Evolutionary conservation across 2,797 vertebrate species (phyloP).

Genomic region (Phoeniculus purpureus): DNA sequence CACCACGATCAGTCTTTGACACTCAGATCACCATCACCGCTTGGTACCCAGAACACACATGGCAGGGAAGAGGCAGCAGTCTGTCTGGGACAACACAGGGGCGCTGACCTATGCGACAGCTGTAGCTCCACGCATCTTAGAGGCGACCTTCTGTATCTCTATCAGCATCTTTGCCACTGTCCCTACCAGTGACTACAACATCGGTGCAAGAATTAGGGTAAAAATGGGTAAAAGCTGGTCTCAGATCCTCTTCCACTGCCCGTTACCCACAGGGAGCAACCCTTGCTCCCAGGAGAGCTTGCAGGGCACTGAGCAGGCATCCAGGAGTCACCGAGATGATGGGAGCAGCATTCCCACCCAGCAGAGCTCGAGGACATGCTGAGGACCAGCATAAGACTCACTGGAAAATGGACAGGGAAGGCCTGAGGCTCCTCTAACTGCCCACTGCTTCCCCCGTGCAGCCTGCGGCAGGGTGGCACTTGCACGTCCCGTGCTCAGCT

Average conservation of each 20-base stretch:
- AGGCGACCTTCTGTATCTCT: neutral
- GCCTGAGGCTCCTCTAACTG: neutral
- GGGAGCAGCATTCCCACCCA: neutral
- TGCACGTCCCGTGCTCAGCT: neutral
- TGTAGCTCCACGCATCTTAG: neutral
- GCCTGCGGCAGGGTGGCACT: neutral
- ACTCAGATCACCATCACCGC: slow-evolving; percentile 29
- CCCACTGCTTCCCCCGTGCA: neutral
- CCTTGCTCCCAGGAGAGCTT: neutral
- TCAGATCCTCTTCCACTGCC: neutral
- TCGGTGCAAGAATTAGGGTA: neutral
- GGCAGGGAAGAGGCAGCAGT: neutral
- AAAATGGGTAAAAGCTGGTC: neutral
- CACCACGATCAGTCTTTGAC: slow-evolving; percentile 27
- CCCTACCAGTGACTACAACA: neutral
- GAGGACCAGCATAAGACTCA: neutral
- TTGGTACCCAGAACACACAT: neutral
- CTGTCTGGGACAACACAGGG: neutral
- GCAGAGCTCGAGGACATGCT: neutral
- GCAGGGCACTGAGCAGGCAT: neutral
- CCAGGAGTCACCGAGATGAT: neutral
- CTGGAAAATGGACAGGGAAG: neutral
- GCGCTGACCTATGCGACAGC: neutral
- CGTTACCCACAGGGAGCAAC: neutral
- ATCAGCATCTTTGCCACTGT: neutral